Conservation (phyloP, 2,888 invertebrate genomes). For the Actias luna region DNA sequence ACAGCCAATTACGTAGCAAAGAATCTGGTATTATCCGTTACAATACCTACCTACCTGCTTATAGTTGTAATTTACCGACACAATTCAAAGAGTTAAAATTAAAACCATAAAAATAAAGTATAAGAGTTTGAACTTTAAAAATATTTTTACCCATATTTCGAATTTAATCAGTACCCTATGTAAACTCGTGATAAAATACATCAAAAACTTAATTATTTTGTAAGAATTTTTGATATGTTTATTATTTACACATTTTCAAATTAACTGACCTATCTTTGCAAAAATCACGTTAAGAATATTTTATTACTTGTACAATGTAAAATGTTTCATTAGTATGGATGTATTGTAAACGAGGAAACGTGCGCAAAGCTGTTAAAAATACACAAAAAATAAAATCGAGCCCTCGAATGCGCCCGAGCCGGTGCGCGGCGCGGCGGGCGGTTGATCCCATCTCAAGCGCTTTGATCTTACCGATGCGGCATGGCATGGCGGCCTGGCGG, state of each 20-base stretch:
- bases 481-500: conserved; percentile 28
- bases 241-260: background rate
- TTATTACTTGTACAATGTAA: conserved; percentile 1
- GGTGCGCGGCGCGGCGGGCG: conserved; percentile 42
- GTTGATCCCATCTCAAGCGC: conserved; percentile 63
- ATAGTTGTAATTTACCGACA: no score
- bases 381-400: conserved; percentile 63
- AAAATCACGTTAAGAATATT: background rate
- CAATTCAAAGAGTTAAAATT: background rate
- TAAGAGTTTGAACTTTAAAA: background rate
- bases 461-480: conserved; percentile 64
- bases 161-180: background rate
- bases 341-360: conserved; percentile 40
- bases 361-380: conserved; percentile 61
- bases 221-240: no score
- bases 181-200: background rate
- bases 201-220: no score
- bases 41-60: no score
- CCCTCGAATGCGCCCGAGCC: conserved; percentile 48
- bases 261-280: background rate
- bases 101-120: no score
- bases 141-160: background rate
- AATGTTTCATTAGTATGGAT: conserved; percentile 11
- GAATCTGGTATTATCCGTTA: no score
- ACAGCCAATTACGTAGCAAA: no score